Evolutionary conservation across 2,797 vertebrate species (phyloP).

Genomic region (Silurus lanzhouensis): DNA sequence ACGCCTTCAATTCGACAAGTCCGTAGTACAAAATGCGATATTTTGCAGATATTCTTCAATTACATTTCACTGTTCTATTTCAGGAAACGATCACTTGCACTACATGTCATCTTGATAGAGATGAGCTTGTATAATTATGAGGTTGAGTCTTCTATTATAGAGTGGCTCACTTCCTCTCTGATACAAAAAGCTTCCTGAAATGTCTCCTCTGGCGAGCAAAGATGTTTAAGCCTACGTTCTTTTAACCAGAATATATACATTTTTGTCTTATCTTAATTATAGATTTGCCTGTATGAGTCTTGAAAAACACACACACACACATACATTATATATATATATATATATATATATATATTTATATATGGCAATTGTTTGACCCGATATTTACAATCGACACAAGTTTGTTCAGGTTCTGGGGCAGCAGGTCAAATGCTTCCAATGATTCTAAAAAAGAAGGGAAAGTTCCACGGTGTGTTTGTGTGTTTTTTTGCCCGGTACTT

Average conservation of each 20-base stretch:
- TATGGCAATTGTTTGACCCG: background rate
- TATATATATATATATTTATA: background rate
- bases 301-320: background rate
- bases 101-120: background rate
- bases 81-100: background rate
- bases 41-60: background rate
- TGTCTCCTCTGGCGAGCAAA: background rate
- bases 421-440: background rate
- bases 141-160: background rate
- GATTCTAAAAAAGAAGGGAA: background rate
- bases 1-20: background rate
- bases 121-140: background rate
- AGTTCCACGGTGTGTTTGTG: background rate
- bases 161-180: background rate
- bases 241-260: background rate
- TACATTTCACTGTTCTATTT: slow-evolving; percentile 2
- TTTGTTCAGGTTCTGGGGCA: background rate
- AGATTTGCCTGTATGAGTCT: background rate
- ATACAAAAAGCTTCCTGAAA: background rate
- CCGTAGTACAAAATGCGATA: background rate
- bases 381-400: background rate
- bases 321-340: no score
- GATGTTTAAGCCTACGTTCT: background rate
- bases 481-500: background rate
- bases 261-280: background rate